phyloP scores from a whole-genome alignment of 2,113 vertebrate genomes.

The Pluvialis apricaria region DNA sequence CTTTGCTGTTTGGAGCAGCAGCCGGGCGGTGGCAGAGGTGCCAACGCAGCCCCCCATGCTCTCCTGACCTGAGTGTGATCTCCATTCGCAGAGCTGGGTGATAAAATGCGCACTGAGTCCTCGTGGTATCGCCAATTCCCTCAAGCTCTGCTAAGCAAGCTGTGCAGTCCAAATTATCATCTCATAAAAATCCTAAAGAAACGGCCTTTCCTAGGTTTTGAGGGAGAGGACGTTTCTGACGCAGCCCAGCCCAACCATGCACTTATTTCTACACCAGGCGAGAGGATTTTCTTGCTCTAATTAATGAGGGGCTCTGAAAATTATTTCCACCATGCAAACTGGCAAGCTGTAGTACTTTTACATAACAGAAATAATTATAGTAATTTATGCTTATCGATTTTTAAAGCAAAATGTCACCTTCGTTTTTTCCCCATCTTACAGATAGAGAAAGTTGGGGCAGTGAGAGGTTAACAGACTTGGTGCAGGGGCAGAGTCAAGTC shows the following conservation, averaged over 20 bases:
- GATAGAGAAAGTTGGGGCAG: neutral
- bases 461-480: neutral
- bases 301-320: neutral
- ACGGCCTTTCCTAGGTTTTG: neutral
- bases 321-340: neutral
- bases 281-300: neutral
- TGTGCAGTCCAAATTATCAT: neutral
- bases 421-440: neutral
- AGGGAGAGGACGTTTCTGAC: neutral
- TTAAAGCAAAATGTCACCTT: neutral
- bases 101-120: neutral
- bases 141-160: neutral
- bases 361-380: accelerated
- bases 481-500: neutral
- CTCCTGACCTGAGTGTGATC: neutral
- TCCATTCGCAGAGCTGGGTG: neutral
- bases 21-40: neutral
- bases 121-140: accelerated
- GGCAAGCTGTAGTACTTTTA: neutral
- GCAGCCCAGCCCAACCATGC: neutral
- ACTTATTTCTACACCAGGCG: accelerated
- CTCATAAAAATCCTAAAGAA: neutral
- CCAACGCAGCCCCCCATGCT: neutral
- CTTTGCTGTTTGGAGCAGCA: neutral
- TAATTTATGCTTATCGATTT: neutral